Evolutionary conservation across 1,140 invertebrate genomes (phyloP).

Genomic region (Leptestheria dahalacensis): DNA sequence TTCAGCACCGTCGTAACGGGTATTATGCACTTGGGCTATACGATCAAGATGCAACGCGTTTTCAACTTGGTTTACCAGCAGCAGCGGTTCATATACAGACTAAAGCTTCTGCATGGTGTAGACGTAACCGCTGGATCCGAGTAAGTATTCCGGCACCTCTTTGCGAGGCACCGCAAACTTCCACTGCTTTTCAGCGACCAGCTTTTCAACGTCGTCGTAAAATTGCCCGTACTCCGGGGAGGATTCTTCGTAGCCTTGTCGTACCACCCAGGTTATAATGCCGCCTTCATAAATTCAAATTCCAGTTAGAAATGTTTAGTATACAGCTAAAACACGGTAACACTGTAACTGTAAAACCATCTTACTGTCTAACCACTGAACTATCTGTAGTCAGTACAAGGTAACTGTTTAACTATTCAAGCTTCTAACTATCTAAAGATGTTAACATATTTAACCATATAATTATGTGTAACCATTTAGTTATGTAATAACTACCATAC

Average conservation of each 20-base stretch:
- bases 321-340: no score
- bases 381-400: no score
- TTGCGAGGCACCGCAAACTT: constrained; percentile 1
- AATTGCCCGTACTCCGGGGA: constrained; percentile 12
- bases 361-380: not conserved
- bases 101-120: constrained; percentile 15
- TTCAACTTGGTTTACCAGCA: no score
- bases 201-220: constrained; percentile 8
- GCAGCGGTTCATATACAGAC: not conserved
- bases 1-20: no score
- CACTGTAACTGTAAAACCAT: not conserved
- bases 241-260: constrained; percentile 7
- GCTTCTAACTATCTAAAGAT: no score
- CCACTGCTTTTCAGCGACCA: constrained; percentile 7
- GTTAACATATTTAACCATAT: no score
- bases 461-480: no score
- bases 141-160: constrained; percentile 3
- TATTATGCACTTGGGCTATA: no score
- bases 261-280: constrained; percentile 13
- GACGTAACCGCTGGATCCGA: constrained; percentile 13
- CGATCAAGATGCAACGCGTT: no score
- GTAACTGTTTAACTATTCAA: no score
- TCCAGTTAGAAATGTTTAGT: no score
- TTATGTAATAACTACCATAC: not conserved
- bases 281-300: constrained; percentile 13